Evolutionary conservation across 2,113 vertebrate species (phyloP).

Genomic region (Thermophis baileyi): DNA sequence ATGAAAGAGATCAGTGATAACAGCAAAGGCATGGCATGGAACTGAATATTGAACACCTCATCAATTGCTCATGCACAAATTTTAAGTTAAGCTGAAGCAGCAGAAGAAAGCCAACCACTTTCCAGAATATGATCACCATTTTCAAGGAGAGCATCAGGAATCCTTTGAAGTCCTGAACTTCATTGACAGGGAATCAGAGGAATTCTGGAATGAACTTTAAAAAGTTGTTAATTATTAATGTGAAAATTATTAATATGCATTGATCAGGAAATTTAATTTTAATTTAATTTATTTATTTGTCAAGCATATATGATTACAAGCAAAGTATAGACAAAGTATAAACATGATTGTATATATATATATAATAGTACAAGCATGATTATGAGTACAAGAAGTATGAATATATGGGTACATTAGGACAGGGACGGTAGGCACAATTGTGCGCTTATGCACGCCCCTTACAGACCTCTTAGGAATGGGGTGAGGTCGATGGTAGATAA

Average conservation of each 20-base stretch:
- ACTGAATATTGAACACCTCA: neutral
- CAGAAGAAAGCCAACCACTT: neutral
- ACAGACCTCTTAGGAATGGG: too few species aligned
- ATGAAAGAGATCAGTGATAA: neutral
- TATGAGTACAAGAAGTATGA: too few species aligned
- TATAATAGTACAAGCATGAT: too few species aligned
- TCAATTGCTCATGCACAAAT: neutral
- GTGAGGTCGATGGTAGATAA: too few species aligned
- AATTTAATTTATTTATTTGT: too few species aligned
- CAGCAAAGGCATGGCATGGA: neutral
- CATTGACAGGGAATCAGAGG: neutral
- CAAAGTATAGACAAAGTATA: too few species aligned
- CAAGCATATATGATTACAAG: too few species aligned
- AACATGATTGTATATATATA: too few species aligned
- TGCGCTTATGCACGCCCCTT: too few species aligned
- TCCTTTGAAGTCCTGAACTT: neutral
- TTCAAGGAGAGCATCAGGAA: neutral
- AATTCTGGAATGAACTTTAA: neutral
- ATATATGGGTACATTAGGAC: too few species aligned
- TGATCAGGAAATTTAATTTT: too few species aligned
- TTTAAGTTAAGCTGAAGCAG: neutral
- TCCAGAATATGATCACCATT: neutral
- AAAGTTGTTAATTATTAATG: neutral
- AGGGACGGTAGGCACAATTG: too few species aligned
- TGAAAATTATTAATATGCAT: neutral